These are phyloP conservation scores for Agrotis segetum DNA, from an alignment of 2,888 invertebrate species.

Conservation along the genomic window DNA sequence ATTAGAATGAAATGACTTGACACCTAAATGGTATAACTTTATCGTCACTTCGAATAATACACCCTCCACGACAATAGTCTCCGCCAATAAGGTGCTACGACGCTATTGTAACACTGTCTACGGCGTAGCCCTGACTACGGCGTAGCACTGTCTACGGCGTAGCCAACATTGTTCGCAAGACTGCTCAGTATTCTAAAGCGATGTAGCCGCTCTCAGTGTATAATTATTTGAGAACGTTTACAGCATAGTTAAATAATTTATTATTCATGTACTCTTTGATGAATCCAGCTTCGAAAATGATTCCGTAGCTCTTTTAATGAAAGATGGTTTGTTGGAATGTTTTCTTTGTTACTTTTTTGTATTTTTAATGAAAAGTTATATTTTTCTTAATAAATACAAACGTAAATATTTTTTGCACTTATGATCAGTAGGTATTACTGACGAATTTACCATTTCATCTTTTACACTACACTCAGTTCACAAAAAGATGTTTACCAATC, in stretches of 20 bases:
- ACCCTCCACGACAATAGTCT: constrained; percentile 39
- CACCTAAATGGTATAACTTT: constrained; percentile 32
- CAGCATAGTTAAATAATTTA: constrained; percentile 52
- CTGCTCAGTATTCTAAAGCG: constrained; percentile 58
- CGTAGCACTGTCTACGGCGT: constrained; percentile 39
- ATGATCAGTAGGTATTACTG: no score
- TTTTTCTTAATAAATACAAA: no score
- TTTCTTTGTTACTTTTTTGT: not conserved
- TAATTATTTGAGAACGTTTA: constrained; percentile 55
- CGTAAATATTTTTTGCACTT: no score
- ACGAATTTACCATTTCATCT: no score
- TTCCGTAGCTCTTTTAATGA: not conserved
- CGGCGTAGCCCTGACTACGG: constrained; percentile 30
- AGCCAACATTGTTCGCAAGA: constrained; percentile 45
- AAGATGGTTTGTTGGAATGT: not conserved
- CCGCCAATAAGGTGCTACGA: constrained; percentile 53
- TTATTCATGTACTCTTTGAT: constrained; percentile 40
- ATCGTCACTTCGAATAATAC: constrained; percentile 36
- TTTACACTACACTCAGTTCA: no score
- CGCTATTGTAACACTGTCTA: constrained; percentile 55
- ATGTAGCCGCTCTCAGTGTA: constrained; percentile 48
- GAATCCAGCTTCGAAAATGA: constrained; percentile 11
- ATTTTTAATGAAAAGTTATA: not conserved
- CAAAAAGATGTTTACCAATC: no score
- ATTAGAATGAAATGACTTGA: constrained; percentile 24